Evolutionary conservation across 2,797 vertebrate species (phyloP), one percentile per base, ranked within the genome.

Genomic region (Corythornis leucogaster): DNA sequence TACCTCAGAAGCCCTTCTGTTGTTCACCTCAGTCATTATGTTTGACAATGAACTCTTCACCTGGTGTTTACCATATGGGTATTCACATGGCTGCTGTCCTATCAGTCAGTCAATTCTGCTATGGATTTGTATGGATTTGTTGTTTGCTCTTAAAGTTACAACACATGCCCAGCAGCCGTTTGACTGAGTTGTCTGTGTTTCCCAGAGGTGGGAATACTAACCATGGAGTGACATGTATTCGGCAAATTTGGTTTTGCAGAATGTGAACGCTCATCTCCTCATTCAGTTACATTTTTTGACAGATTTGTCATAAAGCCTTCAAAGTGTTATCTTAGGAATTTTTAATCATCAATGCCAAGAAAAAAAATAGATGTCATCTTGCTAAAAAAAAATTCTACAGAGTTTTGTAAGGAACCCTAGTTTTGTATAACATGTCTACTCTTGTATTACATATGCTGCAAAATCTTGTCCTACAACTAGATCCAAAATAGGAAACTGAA

Each of bases 271-370:
- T 2, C 1, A 61, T 85, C 62, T 63, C 25, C 35, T 66, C 63
- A 73, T 87, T 74, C 71, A 92, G 75, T 92, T 92, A 91, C 15
- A 26, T 24, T 92, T 83, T 82, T 90, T 76, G 73, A 73, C 40
- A 69, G 58, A 62, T 75, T 48, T 83, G 17, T 40, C 15, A 5
- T 25, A 66, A 89, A 71, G 31, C n/a, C 25, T 66, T 46, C 25
- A 35, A 61, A 93, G 50, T 59, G 25, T 74, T 87, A 76, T 86
- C 78, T 53, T 62, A 62, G 53, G 67, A 80, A 48, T 82, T 89
- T 82, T 4, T 35, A 87, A 76, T 62, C 42, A 63, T n/a, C 30
- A 92, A 77, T 45, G 67, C 75, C 80, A 93, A 80, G 74, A 84
- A 81, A 79, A 79, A 64, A 51, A 28, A 8, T 66, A 90, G 61